Conservation (phyloP, 1,140 invertebrate genomes). For the Drosophila miranda region DNA sequence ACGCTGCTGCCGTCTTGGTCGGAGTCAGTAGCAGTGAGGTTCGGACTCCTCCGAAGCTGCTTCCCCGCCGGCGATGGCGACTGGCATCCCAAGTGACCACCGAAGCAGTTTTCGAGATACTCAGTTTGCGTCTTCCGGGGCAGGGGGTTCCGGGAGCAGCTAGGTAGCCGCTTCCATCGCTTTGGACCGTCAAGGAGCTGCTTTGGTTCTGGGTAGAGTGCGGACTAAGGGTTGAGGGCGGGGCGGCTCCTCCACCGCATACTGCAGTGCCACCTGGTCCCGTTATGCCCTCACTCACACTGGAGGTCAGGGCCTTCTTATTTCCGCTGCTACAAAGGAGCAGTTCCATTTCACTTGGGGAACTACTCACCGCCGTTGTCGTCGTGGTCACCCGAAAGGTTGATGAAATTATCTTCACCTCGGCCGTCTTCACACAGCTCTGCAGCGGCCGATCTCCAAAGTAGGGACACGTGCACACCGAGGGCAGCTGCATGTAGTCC, state of each 20-base stretch:
- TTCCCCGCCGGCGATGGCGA: constrained; percentile 83
- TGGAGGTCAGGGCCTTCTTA: constrained; percentile 53
- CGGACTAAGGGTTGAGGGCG: constrained; percentile 40
- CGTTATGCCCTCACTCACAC: constrained; percentile 46
- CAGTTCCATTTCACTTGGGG: constrained; percentile 73
- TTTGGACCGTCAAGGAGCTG: constrained; percentile 59
- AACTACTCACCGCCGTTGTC: constrained; percentile 60
- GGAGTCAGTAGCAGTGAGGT: constrained; percentile 82
- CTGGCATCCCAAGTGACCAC: constrained; percentile 86
- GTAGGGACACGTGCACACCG: constrained; percentile 90
- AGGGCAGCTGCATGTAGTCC: constrained; percentile 85
- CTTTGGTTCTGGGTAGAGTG: constrained; percentile 49
- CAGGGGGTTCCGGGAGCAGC: constrained; percentile 67
- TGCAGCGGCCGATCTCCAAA: constrained; percentile 86
- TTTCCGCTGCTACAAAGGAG: constrained; percentile 50
- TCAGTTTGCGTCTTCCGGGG: constrained; percentile 65
- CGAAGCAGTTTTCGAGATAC: constrained; percentile 79
- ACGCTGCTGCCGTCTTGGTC: constrained; percentile 75
- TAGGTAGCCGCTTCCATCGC: constrained; percentile 48
- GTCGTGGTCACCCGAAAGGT: constrained; percentile 68
- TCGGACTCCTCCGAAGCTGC: constrained; percentile 85
- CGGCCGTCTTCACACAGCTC: constrained; percentile 79
- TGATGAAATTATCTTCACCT: constrained; percentile 84
- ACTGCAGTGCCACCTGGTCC: not conserved
- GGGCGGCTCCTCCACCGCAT: not conserved